Base-by-base conservation (phyloP, 2,113 vertebrate genomes). In the Xiphophorus maculatus region DNA sequence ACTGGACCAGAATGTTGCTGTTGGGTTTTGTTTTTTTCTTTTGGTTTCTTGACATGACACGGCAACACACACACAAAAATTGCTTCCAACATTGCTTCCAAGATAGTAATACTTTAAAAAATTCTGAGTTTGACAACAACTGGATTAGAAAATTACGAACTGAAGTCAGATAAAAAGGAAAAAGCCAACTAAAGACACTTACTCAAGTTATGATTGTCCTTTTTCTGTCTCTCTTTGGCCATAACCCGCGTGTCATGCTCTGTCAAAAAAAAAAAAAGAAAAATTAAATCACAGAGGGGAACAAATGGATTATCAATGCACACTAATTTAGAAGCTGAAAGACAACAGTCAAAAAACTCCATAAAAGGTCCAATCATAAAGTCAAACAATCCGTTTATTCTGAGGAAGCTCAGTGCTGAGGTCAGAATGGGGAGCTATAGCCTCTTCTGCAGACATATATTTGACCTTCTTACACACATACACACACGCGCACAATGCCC, bases 121-220 rank as follows among this genome's bases (percentile, higher is more conserved):
- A 15, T 15, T 42, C 7, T 25, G 7, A 54, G 22, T 7, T 54
- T 54, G 48, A 19, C 7, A 54, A 25, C 51, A 22, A 3, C 17
- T 58, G 51, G 70, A 74, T 75, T n/a, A 85, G 60, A 75, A 3
- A 19, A n/a, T 27, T 67, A 62, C 71, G 33, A 40, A 28, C n/a
- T 35, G 37, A 44, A 40, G 29, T 51, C 11, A 28, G 67, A 13
- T 22, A 33, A 76, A 65, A 37, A 69, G 37, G 14, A 74, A 37
- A 81, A 75, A 65, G 13, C 30, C 40, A 54, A 61, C 0, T 90
- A 90, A 87, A 91, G 89, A 90, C 92, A 94, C 94, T 97, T 95
- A 99, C 98, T 99, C 88, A 99, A 94, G 82, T 99, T 99, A 84
- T 99, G 98, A 90, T 98, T 99, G 93, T 99, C 96, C 90, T 99